Evolutionary conservation across 2,797 vertebrate genomes (phyloP).

Genomic region (Buceros bicornis): DNA sequence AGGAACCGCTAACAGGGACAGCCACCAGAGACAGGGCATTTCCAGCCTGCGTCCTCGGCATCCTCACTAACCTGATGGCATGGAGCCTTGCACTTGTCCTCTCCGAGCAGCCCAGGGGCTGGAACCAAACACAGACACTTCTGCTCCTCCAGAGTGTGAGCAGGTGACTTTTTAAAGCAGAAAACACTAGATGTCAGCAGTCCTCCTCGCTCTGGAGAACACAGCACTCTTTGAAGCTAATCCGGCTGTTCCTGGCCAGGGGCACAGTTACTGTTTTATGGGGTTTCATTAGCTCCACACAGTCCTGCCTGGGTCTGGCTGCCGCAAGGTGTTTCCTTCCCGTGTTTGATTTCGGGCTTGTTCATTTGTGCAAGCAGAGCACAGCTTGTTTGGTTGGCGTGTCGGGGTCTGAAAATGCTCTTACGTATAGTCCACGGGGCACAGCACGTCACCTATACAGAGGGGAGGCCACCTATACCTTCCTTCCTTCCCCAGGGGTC

Average conservation of each 20-base stretch:
- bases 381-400: rapidly evolving
- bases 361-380: neutral
- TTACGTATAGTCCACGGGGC: neutral
- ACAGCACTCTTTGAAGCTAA: neutral
- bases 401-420: neutral
- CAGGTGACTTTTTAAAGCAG: neutral
- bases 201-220: neutral
- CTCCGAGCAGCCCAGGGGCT: neutral
- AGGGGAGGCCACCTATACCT: neutral
- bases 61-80: rapidly evolving
- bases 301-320: neutral
- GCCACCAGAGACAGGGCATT: neutral
- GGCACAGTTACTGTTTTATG: neutral
- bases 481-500: neutral
- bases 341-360: neutral
- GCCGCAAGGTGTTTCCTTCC: neutral
- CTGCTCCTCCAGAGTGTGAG: neutral
- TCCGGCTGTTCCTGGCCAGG: neutral
- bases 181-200: conserved; percentile 52
- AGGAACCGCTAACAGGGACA: neutral
- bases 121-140: neutral
- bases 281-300: neutral
- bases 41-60: neutral
- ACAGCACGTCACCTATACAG: rapidly evolving
- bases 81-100: neutral